Evolutionary conservation across 2,113 vertebrate genomes (phyloP).

Genomic region (Carlito syrichta): DNA sequence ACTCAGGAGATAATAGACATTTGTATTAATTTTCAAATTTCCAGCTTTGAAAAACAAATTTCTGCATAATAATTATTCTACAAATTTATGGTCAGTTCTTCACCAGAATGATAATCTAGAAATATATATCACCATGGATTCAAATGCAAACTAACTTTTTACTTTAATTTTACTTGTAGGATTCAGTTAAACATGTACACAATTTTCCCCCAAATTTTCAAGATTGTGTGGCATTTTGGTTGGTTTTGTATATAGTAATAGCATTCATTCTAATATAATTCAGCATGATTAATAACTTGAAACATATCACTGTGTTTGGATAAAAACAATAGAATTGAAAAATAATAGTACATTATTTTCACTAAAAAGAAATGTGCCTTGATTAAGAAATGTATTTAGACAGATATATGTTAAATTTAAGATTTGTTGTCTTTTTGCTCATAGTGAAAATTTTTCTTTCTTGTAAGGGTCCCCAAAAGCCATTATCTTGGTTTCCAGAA

Average conservation of each 20-base stretch:
- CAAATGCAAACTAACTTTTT: not conserved
- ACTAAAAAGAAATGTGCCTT: not conserved
- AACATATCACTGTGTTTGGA: not conserved
- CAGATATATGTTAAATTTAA: not conserved
- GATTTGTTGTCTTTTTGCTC: not conserved
- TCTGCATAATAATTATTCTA: not conserved
- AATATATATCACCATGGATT: not conserved
- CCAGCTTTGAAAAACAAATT: not conserved
- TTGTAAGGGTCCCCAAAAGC: not conserved
- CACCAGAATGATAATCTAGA: not conserved
- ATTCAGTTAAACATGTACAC: not conserved
- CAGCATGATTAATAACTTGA: constrained; percentile 5
- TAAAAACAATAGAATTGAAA: constrained; percentile 23
- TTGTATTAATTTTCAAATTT: not conserved
- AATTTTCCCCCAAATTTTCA: not conserved
- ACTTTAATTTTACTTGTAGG: not conserved
- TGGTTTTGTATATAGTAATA: not conserved
- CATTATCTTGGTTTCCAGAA: not conserved
- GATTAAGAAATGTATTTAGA: not conserved
- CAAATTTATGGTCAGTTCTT: not conserved
- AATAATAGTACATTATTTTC: constrained; percentile 24
- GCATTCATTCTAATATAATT: not conserved
- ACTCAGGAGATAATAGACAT: not conserved
- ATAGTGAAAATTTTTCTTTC: not conserved
- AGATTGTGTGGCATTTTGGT: not conserved